phyloP scores from a whole-genome alignment of 2,888 invertebrate genomes.

The Emmelina monodactyla region DNA sequence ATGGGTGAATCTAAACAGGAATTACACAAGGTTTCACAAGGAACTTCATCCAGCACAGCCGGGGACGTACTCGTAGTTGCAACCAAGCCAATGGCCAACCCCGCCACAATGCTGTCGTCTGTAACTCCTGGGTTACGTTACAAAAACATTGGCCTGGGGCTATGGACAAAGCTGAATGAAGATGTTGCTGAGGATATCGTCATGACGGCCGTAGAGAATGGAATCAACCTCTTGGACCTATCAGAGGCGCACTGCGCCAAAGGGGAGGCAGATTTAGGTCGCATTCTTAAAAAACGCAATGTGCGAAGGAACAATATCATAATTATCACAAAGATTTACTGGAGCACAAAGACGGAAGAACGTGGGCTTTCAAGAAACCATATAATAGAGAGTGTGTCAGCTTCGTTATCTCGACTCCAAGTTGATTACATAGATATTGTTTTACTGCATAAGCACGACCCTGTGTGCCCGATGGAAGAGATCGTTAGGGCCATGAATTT shows the following conservation, averaged over 20 bases:
- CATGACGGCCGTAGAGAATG: slow-evolving; percentile 91
- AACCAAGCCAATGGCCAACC: too few relatives aligned
- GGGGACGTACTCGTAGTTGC: too few relatives aligned
- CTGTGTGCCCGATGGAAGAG: slow-evolving; percentile 98
- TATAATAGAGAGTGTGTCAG: slow-evolving; percentile 93
- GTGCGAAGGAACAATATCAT: slow-evolving; percentile 91
- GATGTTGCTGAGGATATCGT: slow-evolving; percentile 91
- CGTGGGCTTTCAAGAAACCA: slow-evolving; percentile 95
- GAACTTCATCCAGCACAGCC: too few relatives aligned
- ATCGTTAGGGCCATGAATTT: slow-evolving; percentile 95
- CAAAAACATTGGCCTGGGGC: slow-evolving; percentile 92
- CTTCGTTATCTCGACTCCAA: slow-evolving; percentile 88
- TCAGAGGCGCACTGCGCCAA: slow-evolving; percentile 92
- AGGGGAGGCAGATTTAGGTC: slow-evolving; percentile 90
- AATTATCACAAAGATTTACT: slow-evolving; percentile 91
- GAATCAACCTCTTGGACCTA: slow-evolving; percentile 95
- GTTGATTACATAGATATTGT: slow-evolving; percentile 95
- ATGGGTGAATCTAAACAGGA: too few relatives aligned
- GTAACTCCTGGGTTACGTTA: slow-evolving; percentile 89
- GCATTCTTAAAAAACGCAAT: slow-evolving; percentile 86
- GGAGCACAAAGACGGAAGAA: slow-evolving; percentile 95
- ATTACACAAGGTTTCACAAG: too few relatives aligned
- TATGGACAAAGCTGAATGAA: slow-evolving; percentile 89
- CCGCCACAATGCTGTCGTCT: slow-evolving; percentile 70
- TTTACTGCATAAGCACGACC: slow-evolving; percentile 94